Evolutionary conservation across 2,797 vertebrate genomes (phyloP).

Genomic region (Amazona ochrocephala): DNA sequence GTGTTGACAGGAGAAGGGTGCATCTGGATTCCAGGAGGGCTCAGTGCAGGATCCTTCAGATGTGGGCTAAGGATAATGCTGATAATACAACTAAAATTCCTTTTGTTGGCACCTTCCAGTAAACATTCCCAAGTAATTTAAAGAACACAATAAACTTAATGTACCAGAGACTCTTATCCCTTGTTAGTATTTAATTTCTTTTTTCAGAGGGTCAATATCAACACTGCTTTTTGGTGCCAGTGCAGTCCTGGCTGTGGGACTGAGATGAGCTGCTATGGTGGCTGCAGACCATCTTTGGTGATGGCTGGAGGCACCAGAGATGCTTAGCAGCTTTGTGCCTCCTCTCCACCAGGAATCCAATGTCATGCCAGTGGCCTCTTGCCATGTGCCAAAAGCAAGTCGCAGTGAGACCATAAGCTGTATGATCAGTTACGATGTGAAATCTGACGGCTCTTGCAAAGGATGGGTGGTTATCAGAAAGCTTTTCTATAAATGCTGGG

Average conservation of each 20-base stretch:
- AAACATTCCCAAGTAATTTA: not conserved
- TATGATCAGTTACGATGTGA: not conserved
- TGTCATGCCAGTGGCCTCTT: not conserved
- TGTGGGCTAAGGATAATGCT: not conserved
- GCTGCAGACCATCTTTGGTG: not conserved
- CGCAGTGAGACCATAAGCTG: accelerated
- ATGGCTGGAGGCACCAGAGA: not conserved
- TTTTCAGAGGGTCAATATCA: not conserved
- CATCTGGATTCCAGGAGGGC: not conserved
- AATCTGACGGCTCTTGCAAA: not conserved
- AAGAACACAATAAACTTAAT: not conserved
- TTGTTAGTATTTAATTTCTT: not conserved
- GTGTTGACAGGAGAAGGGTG: not conserved
- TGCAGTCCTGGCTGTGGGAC: not conserved
- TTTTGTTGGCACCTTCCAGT: not conserved
- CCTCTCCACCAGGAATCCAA: not conserved
- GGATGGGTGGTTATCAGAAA: not conserved
- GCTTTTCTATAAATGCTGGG: not conserved
- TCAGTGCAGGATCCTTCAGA: not conserved
- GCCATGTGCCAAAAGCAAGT: not conserved
- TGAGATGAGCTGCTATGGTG: not conserved
- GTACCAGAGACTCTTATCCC: not conserved
- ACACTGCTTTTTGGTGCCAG: not conserved
- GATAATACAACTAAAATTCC: not conserved
- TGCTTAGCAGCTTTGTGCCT: not conserved